Base-by-base conservation (phyloP, 2,113 vertebrate species). In the Sphyrna mokarran region DNA sequence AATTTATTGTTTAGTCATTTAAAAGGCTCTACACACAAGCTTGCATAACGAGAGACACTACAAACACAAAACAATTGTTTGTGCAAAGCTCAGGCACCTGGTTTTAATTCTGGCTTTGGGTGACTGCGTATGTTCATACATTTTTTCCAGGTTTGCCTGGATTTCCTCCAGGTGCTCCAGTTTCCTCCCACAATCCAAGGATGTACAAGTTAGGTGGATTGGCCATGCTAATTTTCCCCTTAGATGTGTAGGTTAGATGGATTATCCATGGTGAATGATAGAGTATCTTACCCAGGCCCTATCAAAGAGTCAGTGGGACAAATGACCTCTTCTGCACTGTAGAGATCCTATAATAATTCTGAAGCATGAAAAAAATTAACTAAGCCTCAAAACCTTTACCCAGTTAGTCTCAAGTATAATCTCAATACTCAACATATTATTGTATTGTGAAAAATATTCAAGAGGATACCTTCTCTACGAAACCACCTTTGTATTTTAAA, bases 21-120 rank as follows among this genome's bases (percentile, higher is more conserved):
- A 96, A 96, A 97, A 97, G 96, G 97, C 97, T 97, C 97, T 43
- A 43, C 96, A 96, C 97, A 97, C 96, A 96, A 48, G 96, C 96
- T 98, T 98, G 98, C 97, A 98, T 98, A 98, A 98, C 98, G 97
- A 97, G 97, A 96, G 97, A 96, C 96, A 95, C 97, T 96, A 96
- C 97, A 98, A 98, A 98, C 98, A 97, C 98, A 97, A 97, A 97
- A 97, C 97, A 97, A 96, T 97, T 97, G 97, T 97, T 97, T 97
- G 43, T 97, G n/a, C 96, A 96, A 97, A 96, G 97, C 97, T 48
- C 43, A 48, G 43, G 43, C 43, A 48, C 43, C 43, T 48, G 43
- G 43, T 48, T 48, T 48, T 48, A 48, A 48, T 48, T 48, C 43
- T 48, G 43, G 43, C 43, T 48, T 48, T 48, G 43, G 43, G 43